Evolutionary conservation across 2,797 vertebrate species (phyloP).

Genomic region (Oceanodroma leucorhoa): DNA sequence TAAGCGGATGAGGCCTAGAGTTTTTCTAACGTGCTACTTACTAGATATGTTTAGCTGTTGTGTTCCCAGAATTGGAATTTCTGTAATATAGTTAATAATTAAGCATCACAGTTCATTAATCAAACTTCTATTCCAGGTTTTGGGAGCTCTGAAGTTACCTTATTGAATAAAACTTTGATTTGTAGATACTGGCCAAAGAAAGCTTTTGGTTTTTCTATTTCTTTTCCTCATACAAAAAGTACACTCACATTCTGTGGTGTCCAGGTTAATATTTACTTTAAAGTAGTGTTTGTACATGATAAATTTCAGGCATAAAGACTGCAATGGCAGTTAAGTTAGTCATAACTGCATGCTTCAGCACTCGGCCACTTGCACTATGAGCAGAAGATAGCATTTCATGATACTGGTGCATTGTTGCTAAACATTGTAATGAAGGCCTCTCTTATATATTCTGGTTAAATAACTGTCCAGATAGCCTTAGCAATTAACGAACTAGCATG

Average conservation of each 20-base stretch:
- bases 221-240: background rate
- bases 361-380: constrained; percentile 30
- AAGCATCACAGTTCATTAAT: constrained; percentile 42
- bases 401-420: constrained; percentile 59
- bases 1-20: constrained; percentile 48
- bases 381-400: constrained; percentile 48
- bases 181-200: constrained; percentile 66
- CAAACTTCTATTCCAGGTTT: constrained; percentile 3
- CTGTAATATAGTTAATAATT: constrained; percentile 46
- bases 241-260: constrained; percentile 57
- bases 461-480: constrained; percentile 73
- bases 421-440: constrained; percentile 68
- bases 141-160: constrained; percentile 37
- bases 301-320: constrained; percentile 62
- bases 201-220: constrained; percentile 48
- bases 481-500: constrained; percentile 76
- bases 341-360: constrained; percentile 69
- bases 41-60: constrained; percentile 52
- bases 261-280: constrained; percentile 61
- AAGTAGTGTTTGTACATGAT: constrained; percentile 51
- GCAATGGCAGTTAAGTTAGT: constrained; percentile 15
- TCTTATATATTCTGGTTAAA: constrained; percentile 62
- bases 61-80: constrained; percentile 53
- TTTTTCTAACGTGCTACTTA: constrained; percentile 49
- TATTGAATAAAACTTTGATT: constrained; percentile 53